Evolutionary conservation across 2,888 invertebrate genomes (phyloP).

Genomic region (Amphiduros pacificus): DNA sequence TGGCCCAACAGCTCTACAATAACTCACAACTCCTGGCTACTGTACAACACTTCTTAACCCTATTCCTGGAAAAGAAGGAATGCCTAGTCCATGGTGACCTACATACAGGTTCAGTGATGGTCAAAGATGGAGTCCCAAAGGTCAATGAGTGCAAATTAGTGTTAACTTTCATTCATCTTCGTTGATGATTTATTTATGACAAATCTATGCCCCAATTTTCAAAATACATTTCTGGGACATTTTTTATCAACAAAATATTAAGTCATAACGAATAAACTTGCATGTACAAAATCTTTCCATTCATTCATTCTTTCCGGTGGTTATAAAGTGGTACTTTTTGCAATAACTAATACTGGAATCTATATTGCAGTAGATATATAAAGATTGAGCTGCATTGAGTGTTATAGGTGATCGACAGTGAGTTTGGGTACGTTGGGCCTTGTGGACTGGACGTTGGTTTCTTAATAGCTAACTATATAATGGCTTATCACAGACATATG

Average conservation of each 20-base stretch:
- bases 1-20: not conserved
- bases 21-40: not conserved
- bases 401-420: too few species aligned
- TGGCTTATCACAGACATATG: constrained; percentile 41
- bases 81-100: constrained; percentile 1
- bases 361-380: not conserved
- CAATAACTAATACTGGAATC: too few species aligned
- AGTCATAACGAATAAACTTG: too few species aligned
- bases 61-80: not conserved
- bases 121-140: constrained; percentile 4
- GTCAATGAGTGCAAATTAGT: not conserved
- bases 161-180: not conserved
- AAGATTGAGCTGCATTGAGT: not conserved
- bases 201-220: too few species aligned
- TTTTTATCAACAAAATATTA: too few species aligned
- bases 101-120: not conserved
- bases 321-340: too few species aligned
- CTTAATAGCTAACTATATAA: constrained; percentile 42
- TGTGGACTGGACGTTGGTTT: constrained; percentile 41
- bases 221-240: too few species aligned
- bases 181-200: not conserved
- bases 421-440: too few species aligned
- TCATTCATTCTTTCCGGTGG: too few species aligned
- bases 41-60: not conserved
- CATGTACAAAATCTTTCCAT: too few species aligned